These are phyloP conservation scores for Conomelus anceps DNA, from an alignment of 2,888 invertebrate species.

Conservation along the genomic window DNA sequence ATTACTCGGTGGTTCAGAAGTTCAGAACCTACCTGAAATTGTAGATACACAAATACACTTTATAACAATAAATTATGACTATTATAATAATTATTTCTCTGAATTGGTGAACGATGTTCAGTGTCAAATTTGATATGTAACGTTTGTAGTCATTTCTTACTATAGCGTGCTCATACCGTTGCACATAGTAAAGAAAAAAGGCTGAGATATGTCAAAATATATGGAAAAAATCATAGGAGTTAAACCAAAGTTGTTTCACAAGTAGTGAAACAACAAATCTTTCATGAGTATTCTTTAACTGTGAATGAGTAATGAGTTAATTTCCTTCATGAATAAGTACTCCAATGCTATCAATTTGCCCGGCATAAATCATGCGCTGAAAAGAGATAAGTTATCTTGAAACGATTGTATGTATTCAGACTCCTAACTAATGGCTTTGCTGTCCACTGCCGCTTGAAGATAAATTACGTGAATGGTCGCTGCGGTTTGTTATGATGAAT, in stretches of 20 bases:
- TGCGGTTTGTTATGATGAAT: background rate
- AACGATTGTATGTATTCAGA: background rate
- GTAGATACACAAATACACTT: too few species aligned
- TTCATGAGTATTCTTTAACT: background rate
- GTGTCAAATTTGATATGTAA: too few species aligned
- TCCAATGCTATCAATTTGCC: background rate
- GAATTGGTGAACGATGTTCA: too few species aligned
- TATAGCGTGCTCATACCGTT: too few species aligned
- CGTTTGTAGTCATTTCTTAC: too few species aligned
- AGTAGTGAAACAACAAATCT: too few species aligned
- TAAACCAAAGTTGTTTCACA: background rate
- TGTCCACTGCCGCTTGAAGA: background rate
- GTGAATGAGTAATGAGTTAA: background rate
- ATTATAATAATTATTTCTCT: too few species aligned
- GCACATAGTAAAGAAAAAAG: too few species aligned
- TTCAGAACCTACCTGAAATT: too few species aligned
- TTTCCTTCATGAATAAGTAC: background rate
- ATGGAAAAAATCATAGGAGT: background rate
- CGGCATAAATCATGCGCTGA: background rate
- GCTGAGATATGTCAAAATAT: background rate
- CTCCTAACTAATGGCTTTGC: background rate
- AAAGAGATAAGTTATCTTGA: background rate
- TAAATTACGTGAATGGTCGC: background rate
- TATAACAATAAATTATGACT: too few species aligned
- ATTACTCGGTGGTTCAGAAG: too few species aligned